These are phyloP conservation scores for Diplodus puntazzo DNA, from an alignment of 2,797 vertebrate species.

Conservation along the genomic window DNA sequence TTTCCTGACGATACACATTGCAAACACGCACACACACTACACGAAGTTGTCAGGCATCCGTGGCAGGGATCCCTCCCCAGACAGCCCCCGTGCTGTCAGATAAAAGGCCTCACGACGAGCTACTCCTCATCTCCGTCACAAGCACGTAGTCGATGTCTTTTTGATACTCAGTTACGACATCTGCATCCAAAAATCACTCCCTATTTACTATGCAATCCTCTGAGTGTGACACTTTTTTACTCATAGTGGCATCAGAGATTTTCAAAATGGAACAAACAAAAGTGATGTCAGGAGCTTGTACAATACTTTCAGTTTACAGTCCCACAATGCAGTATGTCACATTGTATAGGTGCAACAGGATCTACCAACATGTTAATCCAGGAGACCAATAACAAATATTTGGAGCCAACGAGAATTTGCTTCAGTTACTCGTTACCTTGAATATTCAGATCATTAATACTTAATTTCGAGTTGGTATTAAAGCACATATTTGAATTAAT, in stretches of 20 bases:
- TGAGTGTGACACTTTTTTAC: not conserved
- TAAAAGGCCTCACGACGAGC: slow-evolving; percentile 44
- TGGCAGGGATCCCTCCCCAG: slow-evolving; percentile 38
- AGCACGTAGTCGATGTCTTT: slow-evolving; percentile 23
- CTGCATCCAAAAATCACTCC: not conserved
- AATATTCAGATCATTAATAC: too few relatives aligned
- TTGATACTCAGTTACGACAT: not conserved
- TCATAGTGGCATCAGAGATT: not conserved
- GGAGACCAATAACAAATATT: too few relatives aligned
- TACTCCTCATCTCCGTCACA: slow-evolving; percentile 1
- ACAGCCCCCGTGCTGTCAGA: slow-evolving; percentile 40
- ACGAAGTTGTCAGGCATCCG: slow-evolving; percentile 18
- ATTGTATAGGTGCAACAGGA: not conserved
- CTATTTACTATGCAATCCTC: not conserved
- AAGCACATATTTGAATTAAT: too few relatives aligned
- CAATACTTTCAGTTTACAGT: not conserved
- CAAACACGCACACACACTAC: not conserved
- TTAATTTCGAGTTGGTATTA: too few relatives aligned
- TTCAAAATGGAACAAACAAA: not conserved
- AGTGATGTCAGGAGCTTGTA: too few relatives aligned
- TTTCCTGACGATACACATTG: slow-evolving; percentile 5
- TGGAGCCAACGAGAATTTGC: too few relatives aligned
- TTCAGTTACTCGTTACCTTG: too few relatives aligned
- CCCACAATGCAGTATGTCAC: not conserved
- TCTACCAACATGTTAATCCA: too few relatives aligned